These are phyloP conservation scores for Acheta domesticus DNA, from an alignment of 2,888 invertebrate genomes.

Conservation along the genomic window DNA sequence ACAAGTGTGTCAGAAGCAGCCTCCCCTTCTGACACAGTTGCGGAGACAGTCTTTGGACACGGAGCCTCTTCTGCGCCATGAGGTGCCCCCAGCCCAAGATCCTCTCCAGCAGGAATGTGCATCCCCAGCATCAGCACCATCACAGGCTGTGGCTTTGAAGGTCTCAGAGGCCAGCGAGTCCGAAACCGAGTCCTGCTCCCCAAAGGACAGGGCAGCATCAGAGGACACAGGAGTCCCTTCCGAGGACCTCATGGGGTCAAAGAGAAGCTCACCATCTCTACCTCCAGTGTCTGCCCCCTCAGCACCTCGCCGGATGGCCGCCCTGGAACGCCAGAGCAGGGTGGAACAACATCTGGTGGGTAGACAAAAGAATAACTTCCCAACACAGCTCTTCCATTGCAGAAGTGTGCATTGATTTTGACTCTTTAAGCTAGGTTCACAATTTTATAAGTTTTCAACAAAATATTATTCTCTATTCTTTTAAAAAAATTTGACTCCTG, in stretches of 20 bases:
- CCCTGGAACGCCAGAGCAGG: not conserved
- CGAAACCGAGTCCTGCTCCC: not conserved
- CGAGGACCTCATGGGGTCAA: not conserved
- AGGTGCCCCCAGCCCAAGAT: not conserved
- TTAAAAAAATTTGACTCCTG: too few relatives aligned
- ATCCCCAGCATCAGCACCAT: not conserved
- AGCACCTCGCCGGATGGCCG: not conserved
- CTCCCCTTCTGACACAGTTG: not conserved
- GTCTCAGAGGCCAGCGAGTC: not conserved
- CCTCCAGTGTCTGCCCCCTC: not conserved
- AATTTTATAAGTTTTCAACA: too few relatives aligned
- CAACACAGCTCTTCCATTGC: too few relatives aligned
- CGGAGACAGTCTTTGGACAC: not conserved
- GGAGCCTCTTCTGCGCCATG: not conserved
- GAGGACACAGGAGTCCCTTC: not conserved
- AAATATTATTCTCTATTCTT: too few relatives aligned
- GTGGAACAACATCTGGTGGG: not conserved
- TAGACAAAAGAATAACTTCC: too few relatives aligned
- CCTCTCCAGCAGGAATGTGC: conserved; percentile 26
- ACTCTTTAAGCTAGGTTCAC: too few relatives aligned
- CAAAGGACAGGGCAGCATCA: not conserved
- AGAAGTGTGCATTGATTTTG: too few relatives aligned
- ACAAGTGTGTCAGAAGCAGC: not conserved
- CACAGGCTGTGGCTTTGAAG: not conserved
- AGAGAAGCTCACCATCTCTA: not conserved